These are phyloP conservation scores for Brachionus sp. DNA, from an alignment of 1,140 invertebrate genomes.

Conservation along the genomic window DNA sequence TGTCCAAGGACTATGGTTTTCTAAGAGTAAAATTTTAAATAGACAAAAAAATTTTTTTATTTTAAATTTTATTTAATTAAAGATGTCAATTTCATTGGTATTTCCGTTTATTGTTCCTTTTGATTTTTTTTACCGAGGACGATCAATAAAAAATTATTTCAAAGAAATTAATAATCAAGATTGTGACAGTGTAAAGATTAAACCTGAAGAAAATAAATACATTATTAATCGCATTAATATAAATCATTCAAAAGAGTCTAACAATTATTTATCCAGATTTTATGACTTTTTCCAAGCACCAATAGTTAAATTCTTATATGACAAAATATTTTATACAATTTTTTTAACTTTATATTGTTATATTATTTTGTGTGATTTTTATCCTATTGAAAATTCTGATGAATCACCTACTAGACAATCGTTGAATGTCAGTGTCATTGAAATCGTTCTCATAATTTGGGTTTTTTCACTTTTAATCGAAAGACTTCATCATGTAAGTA, in stretches of 20 bases:
- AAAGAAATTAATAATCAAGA: background rate
- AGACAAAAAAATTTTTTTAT: background rate
- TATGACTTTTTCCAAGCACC: conserved; percentile 2
- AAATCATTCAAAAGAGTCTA: background rate
- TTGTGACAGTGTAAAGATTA: background rate
- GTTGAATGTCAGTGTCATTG: background rate
- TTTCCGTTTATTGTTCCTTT: conserved; percentile 25
- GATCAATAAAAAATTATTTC: background rate
- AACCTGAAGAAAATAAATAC: background rate
- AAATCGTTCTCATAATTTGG: conserved; percentile 26
- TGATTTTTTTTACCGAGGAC: background rate
- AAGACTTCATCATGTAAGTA: conserved; percentile 27
- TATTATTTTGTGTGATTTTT: conserved; percentile 34
- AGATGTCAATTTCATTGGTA: background rate
- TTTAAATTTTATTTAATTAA: background rate
- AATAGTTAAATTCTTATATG: conserved; percentile 37
- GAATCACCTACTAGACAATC: background rate
- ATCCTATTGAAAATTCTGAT: background rate
- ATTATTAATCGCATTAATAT: conserved; percentile 26
- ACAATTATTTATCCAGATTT: background rate
- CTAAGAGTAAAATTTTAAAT: background rate
- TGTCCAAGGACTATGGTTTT: background rate
- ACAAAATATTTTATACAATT: background rate
- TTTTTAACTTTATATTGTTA: conserved; percentile 9
- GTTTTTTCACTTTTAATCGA: conserved; percentile 27